phyloP scores from a whole-genome alignment of 92 coral and sea anemone genomes.

The Hydrozoanthus gracilis region DNA sequence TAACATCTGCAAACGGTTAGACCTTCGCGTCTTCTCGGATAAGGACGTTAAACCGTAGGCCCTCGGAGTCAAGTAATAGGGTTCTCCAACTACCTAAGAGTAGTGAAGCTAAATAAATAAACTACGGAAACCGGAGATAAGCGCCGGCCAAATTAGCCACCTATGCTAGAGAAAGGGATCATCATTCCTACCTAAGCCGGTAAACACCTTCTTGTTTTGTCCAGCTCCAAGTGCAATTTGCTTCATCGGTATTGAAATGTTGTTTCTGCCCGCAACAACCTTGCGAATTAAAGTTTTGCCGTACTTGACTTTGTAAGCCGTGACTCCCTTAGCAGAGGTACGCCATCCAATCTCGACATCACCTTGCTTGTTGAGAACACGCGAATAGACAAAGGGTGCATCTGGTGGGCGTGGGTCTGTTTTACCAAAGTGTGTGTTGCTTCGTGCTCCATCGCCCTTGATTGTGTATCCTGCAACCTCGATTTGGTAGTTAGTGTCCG shows the following conservation, averaged over 20 bases:
- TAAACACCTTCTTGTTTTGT: slow-evolving; percentile 55
- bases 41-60: no score
- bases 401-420: slow-evolving; percentile 72
- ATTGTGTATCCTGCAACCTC: slow-evolving; percentile 81
- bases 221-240: slow-evolving; percentile 54
- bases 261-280: slow-evolving; percentile 61
- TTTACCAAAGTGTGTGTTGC: slow-evolving; percentile 67
- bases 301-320: slow-evolving; percentile 67
- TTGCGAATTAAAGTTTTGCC: slow-evolving; percentile 69
- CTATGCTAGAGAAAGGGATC: no score
- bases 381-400: slow-evolving; percentile 66
- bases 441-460: slow-evolving; percentile 89
- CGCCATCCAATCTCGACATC: slow-evolving; percentile 74
- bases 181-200: slow-evolving; percentile 53
- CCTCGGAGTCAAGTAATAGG: no score
- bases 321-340: slow-evolving; percentile 67
- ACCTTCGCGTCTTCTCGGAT: no score
- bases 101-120: no score
- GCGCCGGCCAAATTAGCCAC: no score
- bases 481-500: slow-evolving; percentile 91
- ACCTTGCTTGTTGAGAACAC: slow-evolving; percentile 25
- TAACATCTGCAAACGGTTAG: no score
- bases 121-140: no score
- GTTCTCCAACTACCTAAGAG: no score
- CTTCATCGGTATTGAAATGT: slow-evolving; percentile 67